phyloP scores from a whole-genome alignment of 2,888 invertebrate species.

The Scaeva pyrastri region DNA sequence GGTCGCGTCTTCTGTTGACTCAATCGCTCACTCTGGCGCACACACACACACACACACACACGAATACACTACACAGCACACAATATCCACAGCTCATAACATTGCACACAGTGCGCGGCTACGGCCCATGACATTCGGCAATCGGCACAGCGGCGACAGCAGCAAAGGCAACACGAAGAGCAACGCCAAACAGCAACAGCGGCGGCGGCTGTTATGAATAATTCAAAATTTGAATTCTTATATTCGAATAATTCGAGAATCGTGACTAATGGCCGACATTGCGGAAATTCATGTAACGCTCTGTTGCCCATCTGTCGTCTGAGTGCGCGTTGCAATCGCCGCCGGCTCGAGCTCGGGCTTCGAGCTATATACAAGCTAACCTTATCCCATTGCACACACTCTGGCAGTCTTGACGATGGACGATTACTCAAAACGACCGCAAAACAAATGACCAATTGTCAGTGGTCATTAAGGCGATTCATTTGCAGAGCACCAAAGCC shows the following conservation, averaged over 20 bases:
- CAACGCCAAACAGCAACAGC: background rate
- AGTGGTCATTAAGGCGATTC: slow-evolving; percentile 75
- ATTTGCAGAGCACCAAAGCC: slow-evolving; percentile 74
- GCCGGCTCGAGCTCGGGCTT: slow-evolving; percentile 32
- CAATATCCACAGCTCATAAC: slow-evolving; percentile 14
- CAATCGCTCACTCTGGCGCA: slow-evolving; percentile 49
- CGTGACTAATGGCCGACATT: slow-evolving; percentile 76
- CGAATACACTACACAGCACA: background rate
- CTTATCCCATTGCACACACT: slow-evolving; percentile 48
- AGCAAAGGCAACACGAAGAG: background rate
- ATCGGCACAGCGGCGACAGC: slow-evolving; percentile 3
- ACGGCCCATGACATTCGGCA: slow-evolving; percentile 50
- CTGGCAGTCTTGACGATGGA: slow-evolving; percentile 65
- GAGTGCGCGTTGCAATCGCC: slow-evolving; percentile 61
- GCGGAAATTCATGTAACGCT: slow-evolving; percentile 73
- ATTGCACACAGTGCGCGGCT: slow-evolving; percentile 19
- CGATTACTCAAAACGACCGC: slow-evolving; percentile 74
- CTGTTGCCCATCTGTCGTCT: slow-evolving; percentile 72
- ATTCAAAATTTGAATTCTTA: slow-evolving; percentile 70
- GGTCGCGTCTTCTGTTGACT: slow-evolving; percentile 67
- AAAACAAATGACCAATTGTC: slow-evolving; percentile 75
- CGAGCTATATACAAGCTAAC: slow-evolving; percentile 20
- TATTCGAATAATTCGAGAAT: slow-evolving; percentile 73
- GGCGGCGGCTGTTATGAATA: slow-evolving; percentile 57
- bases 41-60: slow-evolving; percentile 27